phyloP scores from a whole-genome alignment of 2,888 invertebrate genomes.

The Spodoptera littoralis region DNA sequence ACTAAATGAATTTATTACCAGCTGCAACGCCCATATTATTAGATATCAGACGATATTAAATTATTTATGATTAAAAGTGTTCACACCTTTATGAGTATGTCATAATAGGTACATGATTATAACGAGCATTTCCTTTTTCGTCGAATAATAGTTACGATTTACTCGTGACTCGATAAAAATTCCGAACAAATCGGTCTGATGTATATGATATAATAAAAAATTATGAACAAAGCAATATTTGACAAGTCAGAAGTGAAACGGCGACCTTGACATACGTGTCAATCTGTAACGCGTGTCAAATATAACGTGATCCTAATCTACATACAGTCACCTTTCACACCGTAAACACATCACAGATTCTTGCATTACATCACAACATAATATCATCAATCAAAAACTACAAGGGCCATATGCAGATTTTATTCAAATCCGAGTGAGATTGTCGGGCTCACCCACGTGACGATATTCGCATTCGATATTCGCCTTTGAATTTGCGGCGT shows the following conservation, averaged over 20 bases:
- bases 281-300: conserved; percentile 76
- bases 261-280: conserved; percentile 79
- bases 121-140: conserved; percentile 57
- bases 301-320: conserved; percentile 79
- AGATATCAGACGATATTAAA: conserved; percentile 40
- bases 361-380: conserved; percentile 74
- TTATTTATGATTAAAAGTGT: conserved; percentile 60
- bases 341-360: conserved; percentile 71
- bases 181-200: conserved; percentile 65
- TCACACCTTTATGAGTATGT: conserved; percentile 68
- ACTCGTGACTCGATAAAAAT: conserved; percentile 73
- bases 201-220: conserved; percentile 56
- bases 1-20: conserved; percentile 65
- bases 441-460: conserved; percentile 75
- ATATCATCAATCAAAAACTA: conserved; percentile 80
- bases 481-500: conserved; percentile 58
- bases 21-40: conserved; percentile 45
- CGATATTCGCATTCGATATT: conserved; percentile 65
- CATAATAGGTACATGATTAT: conserved; percentile 55
- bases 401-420: conserved; percentile 79
- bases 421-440: conserved; percentile 76
- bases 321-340: conserved; percentile 86
- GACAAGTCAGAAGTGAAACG: conserved; percentile 75
- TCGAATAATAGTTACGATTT: conserved; percentile 44
- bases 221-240: conserved; percentile 72